phyloP scores from a whole-genome alignment of 2,888 invertebrate genomes.

The Microctonus brassicae region DNA sequence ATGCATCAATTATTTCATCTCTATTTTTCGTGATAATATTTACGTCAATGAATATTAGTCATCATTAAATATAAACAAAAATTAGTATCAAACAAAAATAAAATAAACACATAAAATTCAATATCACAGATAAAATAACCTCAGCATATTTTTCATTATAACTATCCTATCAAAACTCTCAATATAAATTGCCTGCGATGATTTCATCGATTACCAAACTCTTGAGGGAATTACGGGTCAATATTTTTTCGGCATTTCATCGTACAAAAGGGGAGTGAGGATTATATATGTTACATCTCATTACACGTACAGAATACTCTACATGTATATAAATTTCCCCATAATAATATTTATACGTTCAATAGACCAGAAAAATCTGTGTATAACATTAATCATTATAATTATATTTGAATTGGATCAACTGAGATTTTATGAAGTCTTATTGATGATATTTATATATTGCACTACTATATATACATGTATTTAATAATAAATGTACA shows the following conservation, averaged over 20 bases:
- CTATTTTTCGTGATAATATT: no score
- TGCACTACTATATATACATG: no score
- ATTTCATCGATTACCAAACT: not conserved
- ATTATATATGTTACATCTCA: not conserved
- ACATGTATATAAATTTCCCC: no score
- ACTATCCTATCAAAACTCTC: not conserved
- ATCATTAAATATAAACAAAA: no score
- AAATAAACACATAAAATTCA: not conserved
- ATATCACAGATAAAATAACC: not conserved
- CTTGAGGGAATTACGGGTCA: not conserved
- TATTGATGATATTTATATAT: not conserved
- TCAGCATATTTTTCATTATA: not conserved
- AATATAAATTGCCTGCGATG: not conserved
- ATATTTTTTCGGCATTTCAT: constrained; percentile 1
- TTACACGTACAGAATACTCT: no score
- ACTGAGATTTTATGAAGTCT: constrained; percentile 25
- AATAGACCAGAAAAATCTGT: not conserved
- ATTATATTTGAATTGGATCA: constrained; percentile 26
- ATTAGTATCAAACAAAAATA: no score
- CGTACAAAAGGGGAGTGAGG: constrained; percentile 1
- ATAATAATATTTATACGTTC: not conserved
- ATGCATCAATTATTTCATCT: no score
- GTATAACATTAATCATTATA: constrained; percentile 24
- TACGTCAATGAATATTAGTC: no score
- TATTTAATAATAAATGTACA: not conserved